These are phyloP conservation scores for Ennomos quercinarius DNA, from an alignment of 2,888 invertebrate species.

Conservation along the genomic window DNA sequence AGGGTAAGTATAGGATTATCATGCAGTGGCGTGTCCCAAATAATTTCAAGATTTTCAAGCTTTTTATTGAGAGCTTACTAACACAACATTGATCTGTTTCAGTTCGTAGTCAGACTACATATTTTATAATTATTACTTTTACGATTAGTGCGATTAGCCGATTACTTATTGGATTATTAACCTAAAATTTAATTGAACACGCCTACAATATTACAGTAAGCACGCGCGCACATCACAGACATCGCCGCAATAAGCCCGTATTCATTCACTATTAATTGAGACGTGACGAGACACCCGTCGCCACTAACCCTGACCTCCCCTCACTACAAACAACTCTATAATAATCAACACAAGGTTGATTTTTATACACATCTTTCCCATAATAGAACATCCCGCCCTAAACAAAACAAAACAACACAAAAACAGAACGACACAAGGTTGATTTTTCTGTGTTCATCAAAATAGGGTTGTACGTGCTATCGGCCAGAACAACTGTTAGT, in stretches of 20 bases:
- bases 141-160: conserved; percentile 5
- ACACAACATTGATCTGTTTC: too few species aligned
- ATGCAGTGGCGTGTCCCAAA: too few species aligned
- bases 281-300: conserved; percentile 59
- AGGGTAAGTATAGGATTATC: too few species aligned
- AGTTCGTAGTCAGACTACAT: too few species aligned
- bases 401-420: conserved; percentile 24
- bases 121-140: conserved; percentile 2
- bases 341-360: conserved; percentile 45
- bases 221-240: conserved; percentile 48
- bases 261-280: conserved; percentile 69
- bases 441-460: conserved; percentile 40
- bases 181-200: conserved; percentile 20
- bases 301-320: conserved; percentile 35
- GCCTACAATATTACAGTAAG: conserved; percentile 33
- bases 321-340: conserved; percentile 44
- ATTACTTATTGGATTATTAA: neutral
- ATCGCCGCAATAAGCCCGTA: conserved; percentile 54
- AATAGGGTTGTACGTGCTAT: conserved; percentile 51
- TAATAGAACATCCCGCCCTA: conserved; percentile 11
- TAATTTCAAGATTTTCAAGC: too few species aligned
- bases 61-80: too few species aligned
- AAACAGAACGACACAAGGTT: conserved; percentile 43
- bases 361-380: conserved; percentile 35
- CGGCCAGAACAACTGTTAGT: conserved; percentile 59